Evolutionary conservation across 2,113 vertebrate genomes (phyloP), one percentile per base, ranked within the genome.

Genomic region (Spea bombifrons): DNA sequence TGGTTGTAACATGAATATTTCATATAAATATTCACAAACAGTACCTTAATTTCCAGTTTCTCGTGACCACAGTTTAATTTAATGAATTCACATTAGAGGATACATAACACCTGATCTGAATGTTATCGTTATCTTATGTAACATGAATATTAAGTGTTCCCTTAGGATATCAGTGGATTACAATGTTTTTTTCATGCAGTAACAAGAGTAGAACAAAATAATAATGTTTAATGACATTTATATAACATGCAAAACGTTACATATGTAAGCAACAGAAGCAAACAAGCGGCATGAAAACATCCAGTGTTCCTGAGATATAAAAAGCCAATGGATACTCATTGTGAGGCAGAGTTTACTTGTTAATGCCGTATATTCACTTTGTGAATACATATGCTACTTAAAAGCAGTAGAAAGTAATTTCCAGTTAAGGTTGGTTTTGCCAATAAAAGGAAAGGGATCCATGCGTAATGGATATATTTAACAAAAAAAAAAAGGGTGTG

Each of bases 201-300:
- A 15, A 68, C 66, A 68, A n/a, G 46, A 45, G 17, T 68, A 68
- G 66, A n/a, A 68, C 15, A 68, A 45, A 68, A 47, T 15, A 68
- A 68, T 68, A 44, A 66, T 8, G 10, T 59, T 59, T 59, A 59
- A 59, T 12, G 9, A 59, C 12, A 59, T 13, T 13, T 10, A 66
- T 45, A 45, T 30, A 16, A 45, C 8, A 66, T 43, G 13, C 9
- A 12, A 9, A 3, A 66, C 12, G 12, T 10, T 59, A 4, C 15
- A 12, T 12, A 30, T 30, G 30, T 30, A 30, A 30, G 30, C 30
- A 30, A 30, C 30, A 30, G 30, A 30, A 30, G 30, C 30, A 30
- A 30, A 30, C 30, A 30, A 30, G 1, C 30, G 30, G 30, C 30
- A 30, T 30, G 30, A 30, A 30, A 30, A 30, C 30, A 30, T 30